A percentile compares a stretch with the other conserved stretches of the same genome.
Evolutionary conservation across 2,113 vertebrate genomes (phyloP).

Genomic region (Oreocharis arfaki): DNA sequence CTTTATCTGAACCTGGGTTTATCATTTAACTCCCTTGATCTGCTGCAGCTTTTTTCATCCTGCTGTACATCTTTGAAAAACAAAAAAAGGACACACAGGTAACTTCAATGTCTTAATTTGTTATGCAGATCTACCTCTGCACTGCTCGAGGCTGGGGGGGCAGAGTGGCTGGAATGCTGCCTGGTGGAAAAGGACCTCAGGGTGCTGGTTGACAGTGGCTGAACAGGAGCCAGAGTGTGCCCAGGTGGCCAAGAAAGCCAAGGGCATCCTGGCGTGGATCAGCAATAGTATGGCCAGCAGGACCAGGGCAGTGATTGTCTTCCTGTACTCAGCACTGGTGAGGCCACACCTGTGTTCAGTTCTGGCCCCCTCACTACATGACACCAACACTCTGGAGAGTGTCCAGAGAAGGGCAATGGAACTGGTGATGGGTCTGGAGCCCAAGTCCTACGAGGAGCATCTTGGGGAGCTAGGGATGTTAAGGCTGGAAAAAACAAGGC

Average conservation of each 20-base stretch:
- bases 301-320: background rate
- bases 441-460: background rate
- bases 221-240: background rate
- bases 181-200: background rate
- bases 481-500: background rate
- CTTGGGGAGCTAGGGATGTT: background rate
- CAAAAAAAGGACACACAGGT: background rate
- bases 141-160: background rate
- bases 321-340: background rate
- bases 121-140: background rate
- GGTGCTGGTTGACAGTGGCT: background rate
- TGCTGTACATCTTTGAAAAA: background rate
- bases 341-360: background rate
- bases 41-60: background rate
- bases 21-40: background rate
- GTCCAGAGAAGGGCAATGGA: background rate
- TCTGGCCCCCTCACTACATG: background rate
- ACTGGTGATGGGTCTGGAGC: background rate
- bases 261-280: rapidly evolving
- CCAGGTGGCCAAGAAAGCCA: background rate
- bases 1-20: background rate
- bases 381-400: background rate
- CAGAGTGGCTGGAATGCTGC: background rate
- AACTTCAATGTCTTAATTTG: background rate
- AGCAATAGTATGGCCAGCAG: background rate